A percentile compares a stretch with the other conserved stretches of the same genome.
Conservation (phyloP, 2,113 vertebrate species). For the Phrynocephalus versicolor region DNA sequence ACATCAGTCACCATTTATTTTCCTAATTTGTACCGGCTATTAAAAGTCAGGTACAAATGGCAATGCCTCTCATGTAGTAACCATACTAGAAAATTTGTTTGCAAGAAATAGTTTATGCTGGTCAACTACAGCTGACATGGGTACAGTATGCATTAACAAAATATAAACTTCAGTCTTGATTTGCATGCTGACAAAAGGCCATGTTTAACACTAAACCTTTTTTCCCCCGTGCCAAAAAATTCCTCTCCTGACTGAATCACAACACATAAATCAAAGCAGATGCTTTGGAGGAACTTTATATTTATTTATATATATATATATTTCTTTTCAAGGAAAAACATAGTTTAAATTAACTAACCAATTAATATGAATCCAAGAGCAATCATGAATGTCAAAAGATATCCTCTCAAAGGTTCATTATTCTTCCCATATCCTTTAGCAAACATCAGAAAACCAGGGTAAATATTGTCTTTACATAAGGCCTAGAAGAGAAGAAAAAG, state of each 20-base stretch:
- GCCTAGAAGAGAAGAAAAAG: conserved; percentile 77
- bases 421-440: conserved; percentile 98
- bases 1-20: no score
- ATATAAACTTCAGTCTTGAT: neutral
- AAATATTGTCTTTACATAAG: conserved; percentile 97
- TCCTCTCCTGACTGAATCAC: neutral
- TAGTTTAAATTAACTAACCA: conserved; percentile 76
- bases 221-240: no score
- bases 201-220: no score
- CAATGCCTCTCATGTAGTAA: no score
- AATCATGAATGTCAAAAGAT: conserved; percentile 93
- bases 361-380: conserved; percentile 97
- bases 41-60: no score
- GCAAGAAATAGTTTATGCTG: neutral
- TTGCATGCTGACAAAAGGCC: no score
- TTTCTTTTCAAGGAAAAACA: neutral
- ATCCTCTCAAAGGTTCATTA: conserved; percentile 96
- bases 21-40: no score
- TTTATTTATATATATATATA: neutral
- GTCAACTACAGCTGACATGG: neutral
- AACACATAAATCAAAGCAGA: neutral
- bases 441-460: conserved; percentile 91
- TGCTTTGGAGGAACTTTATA: neutral
- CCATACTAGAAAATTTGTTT: neutral
- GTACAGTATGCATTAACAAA: neutral